These are phyloP conservation scores for Drosophila basisetae DNA, from an alignment of 2,888 invertebrate genomes.

Conservation along the genomic window DNA sequence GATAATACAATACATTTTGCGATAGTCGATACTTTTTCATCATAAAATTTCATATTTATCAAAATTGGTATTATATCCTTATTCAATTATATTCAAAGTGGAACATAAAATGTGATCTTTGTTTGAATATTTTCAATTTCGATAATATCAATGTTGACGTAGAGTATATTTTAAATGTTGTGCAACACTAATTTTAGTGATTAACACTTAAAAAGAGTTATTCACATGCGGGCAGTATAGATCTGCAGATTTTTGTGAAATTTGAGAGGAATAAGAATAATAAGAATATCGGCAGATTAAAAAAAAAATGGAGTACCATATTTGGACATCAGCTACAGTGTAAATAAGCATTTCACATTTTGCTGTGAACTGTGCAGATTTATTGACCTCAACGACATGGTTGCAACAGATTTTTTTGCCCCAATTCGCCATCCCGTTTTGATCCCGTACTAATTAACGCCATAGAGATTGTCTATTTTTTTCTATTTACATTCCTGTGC, in stretches of 20 bases:
- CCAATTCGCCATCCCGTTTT: conserved; percentile 55
- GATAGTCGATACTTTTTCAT: not conserved
- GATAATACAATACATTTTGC: not conserved
- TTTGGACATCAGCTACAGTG: not conserved
- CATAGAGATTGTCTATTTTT: conserved; percentile 40
- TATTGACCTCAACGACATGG: conserved; percentile 10
- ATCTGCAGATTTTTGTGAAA: not conserved
- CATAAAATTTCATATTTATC: not conserved
- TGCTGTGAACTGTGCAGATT: conserved; percentile 24
- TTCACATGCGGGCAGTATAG: not conserved
- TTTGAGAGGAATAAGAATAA: not conserved
- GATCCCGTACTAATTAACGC: conserved; percentile 57
- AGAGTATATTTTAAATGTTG: not conserved
- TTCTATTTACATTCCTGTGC: conserved; percentile 19
- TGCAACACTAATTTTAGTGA: no score
- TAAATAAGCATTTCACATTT: not conserved
- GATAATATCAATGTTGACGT: not conserved
- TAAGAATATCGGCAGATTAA: not conserved
- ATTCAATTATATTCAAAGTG: not conserved
- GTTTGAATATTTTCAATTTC: not conserved
- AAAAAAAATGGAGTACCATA: not conserved
- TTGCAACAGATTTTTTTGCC: conserved; percentile 7
- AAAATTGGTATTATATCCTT: not conserved
- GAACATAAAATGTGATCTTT: not conserved
- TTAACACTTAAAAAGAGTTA: not conserved